Base-by-base conservation (phyloP, 2,888 invertebrate genomes). In the Palloptera scutellata region DNA sequence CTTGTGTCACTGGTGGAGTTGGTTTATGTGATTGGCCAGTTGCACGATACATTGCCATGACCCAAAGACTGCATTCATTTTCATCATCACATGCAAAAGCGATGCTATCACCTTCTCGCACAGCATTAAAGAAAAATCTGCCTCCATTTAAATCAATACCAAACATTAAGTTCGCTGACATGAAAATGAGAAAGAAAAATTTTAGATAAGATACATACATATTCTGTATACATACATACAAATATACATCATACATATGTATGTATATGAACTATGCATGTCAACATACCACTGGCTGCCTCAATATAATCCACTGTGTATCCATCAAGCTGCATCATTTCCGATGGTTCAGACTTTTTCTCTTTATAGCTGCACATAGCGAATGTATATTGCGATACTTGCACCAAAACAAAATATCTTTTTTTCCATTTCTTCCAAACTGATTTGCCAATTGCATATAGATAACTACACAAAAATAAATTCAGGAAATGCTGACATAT, bases 371-470 rank as follows among this genome's bases (percentile, higher is more conserved):
- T 98, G 87, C 99, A 99, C 91, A 99, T 95, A 55, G 99, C 98
- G 87, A 99, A 99, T 51, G 98, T 98, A 86, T 99, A 99, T 87
- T 99, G 99, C 71, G 98, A 98, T 55, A 98, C 98, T 89, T 99
- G 98, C 59, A 99, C 98, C 74, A 99, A 88, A 73, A 98, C 97
- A 89, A 95, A 98, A 86, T 98, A 99, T 67, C 99, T 89, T 80
- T 96, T 94, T 87, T 99, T 99, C 98, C 98, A 99, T 84, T 98
- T 99, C 82, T 98, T 97, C 98, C 99, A 99, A 1, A 98, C 97
- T 69, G 91, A 91, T 87, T 98, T 97, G 61, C 99, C 96, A 79
- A 95, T 90, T n/a, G 95, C 94, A 85, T 94, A 95, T 58, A 96
- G 88, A 83, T 95, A 92, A 6, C 93, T 93, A 54, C 11, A 54